Evolutionary conservation across 2,113 vertebrate genomes (phyloP), one percentile per base, ranked within the genome.

Genomic region (Oceanites oceanicus): DNA sequence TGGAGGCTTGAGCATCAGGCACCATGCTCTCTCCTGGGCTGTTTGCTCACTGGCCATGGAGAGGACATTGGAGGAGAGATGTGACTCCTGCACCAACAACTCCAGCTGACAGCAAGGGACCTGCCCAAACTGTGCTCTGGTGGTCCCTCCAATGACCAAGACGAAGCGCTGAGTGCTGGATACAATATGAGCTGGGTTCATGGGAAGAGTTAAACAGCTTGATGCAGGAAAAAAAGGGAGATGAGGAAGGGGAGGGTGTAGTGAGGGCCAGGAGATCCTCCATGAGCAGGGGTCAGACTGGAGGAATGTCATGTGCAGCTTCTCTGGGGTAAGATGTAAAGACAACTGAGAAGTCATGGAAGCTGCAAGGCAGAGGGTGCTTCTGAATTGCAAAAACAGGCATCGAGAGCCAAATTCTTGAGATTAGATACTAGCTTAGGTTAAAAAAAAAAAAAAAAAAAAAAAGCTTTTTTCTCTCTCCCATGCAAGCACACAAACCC

Each of bases 1-100:
- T 2, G 42, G 68, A 2, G 10, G 26, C 6, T 7, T 0, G 4
- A 32, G 11, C 68, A 52, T 59, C 9, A 8, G 25, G 26, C 68
- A 7, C 42, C 5, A 1, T 8, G 36, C 26, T 58, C 17, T 38
- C 20, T 49, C 36, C 26, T 10, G 38, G 30, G 34, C 22, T 13
- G 36, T 29, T 38, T 2, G 8, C 27, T 50, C 42, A n/a, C 16
- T 2, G 6, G 45, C 20, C 15, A 6, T 38, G 19, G 75, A 34
- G 25, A 27, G n/a, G 40, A 22, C 16, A 1, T 3, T 2, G 10
- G 45, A 47, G n/a, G 77, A 62, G 42, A 5, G 1, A 27, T 17
- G 49, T 3, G 16, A 26, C 23, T 58, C 36, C 56, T 13, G 36
- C 49, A 26, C 5, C 13, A 15, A 63, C 17, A 9, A 38, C 38